Evolutionary conservation across 2,797 vertebrate genomes (phyloP).

Genomic region (Tympanoctomys barrerae): DNA sequence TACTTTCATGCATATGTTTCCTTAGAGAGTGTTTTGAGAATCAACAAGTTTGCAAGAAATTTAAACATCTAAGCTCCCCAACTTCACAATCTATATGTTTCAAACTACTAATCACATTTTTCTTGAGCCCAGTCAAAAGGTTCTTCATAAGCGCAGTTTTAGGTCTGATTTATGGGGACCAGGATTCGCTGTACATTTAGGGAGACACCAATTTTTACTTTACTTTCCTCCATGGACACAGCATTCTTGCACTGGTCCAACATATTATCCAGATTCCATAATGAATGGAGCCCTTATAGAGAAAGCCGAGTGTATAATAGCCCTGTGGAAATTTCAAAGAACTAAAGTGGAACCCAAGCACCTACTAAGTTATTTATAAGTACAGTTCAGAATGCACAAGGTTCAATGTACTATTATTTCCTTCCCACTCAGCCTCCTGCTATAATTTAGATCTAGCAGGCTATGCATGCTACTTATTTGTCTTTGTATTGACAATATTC

Average conservation of each 20-base stretch:
- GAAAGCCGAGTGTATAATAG: constrained; percentile 63
- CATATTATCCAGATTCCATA: neutral
- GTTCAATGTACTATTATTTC: constrained; percentile 63
- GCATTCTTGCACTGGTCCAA: neutral
- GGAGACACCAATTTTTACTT: constrained; percentile 32
- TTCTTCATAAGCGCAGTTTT: neutral
- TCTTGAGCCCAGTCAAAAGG: neutral
- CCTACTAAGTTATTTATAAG: constrained; percentile 65
- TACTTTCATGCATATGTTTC: neutral
- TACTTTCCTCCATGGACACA: constrained; percentile 16
- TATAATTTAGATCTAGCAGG: constrained; percentile 75
- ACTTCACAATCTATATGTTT: constrained; percentile 9
- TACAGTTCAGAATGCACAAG: constrained; percentile 51
- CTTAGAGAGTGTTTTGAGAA: neutral
- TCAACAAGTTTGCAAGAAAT: constrained; percentile 15
- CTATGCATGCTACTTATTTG: constrained; percentile 70
- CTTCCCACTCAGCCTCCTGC: constrained; percentile 48
- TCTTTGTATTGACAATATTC: constrained; percentile 72
- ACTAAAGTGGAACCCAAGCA: constrained; percentile 58
- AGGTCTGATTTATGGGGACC: neutral
- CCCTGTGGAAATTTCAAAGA: constrained; percentile 61
- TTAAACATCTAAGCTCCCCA: constrained; percentile 23
- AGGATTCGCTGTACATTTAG: constrained; percentile 42
- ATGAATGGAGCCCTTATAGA: constrained; percentile 40
- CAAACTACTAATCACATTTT: neutral